Conservation (phyloP, 1,140 invertebrate genomes). For the Nebria ingens region DNA sequence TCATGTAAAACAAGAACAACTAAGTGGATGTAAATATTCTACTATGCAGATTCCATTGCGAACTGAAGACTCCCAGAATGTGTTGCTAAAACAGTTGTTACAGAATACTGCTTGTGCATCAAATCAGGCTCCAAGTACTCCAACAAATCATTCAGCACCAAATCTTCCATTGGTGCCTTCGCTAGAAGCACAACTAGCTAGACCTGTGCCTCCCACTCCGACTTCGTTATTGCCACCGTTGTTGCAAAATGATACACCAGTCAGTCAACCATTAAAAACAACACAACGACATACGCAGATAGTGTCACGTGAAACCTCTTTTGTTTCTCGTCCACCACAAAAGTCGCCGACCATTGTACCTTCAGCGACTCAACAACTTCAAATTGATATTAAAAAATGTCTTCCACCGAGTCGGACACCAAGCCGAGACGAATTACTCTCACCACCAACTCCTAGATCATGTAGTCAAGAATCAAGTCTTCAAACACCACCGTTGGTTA, state of each 20-base stretch:
- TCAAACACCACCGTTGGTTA: conserved; percentile 28
- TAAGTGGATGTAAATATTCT: conserved; percentile 28
- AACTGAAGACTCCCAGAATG: conserved; percentile 76
- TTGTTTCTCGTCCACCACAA: conserved; percentile 37
- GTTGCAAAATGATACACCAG: conserved; percentile 26
- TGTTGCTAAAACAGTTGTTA: conserved; percentile 77
- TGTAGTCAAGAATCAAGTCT: conserved; percentile 32
- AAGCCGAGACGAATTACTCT: conserved; percentile 32
- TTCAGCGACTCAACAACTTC: conserved; percentile 24
- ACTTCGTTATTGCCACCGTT: conserved; percentile 35
- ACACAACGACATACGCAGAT: conserved; percentile 29
- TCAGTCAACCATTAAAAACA: conserved; percentile 15
- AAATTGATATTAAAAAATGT: conserved; percentile 32
- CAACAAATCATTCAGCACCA: conserved; percentile 43
- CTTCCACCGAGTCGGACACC: conserved; percentile 28
- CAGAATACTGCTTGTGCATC: conserved; percentile 69
- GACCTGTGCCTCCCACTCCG: conserved; percentile 54
- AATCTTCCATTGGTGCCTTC: conserved; percentile 58
- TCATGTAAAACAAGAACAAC: conserved; percentile 31
- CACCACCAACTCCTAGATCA: conserved; percentile 31
- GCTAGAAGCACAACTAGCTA: conserved; percentile 59
- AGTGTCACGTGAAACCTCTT: conserved; percentile 44
- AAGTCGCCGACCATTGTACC: conserved; percentile 12
- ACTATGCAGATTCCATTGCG: conserved; percentile 27
- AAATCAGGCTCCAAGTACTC: conserved; percentile 37